These are phyloP conservation scores for Crambe crambe DNA, from an alignment of 37 sponge, comb jelly and placozoan genomes.

Conservation along the genomic window DNA sequence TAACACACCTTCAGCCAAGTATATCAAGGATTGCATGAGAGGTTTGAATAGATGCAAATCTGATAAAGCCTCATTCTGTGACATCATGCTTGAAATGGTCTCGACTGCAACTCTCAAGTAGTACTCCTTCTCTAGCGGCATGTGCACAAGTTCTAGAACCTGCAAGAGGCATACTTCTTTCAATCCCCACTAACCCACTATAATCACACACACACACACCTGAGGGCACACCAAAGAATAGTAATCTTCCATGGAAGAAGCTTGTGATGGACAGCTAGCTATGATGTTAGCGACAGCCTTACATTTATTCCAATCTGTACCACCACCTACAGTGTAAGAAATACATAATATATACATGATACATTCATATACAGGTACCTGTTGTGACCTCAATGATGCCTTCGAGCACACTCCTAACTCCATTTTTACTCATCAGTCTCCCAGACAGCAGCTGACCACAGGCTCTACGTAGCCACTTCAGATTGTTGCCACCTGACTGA, in stretches of 20 bases:
- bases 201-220: constrained; percentile 19
- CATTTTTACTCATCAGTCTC: constrained; percentile 64
- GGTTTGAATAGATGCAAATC: constrained; percentile 22
- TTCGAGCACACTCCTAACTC: constrained; percentile 51
- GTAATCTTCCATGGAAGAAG: constrained; percentile 45
- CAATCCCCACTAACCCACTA: background rate
- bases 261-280: constrained; percentile 57
- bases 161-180: background rate
- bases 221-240: constrained; percentile 74
- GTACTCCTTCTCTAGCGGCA: background rate
- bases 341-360: background rate
- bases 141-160: constrained; percentile 30
- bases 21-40: constrained; percentile 12
- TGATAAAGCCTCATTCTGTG: constrained; percentile 19
- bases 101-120: constrained; percentile 45
- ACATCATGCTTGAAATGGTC: constrained; percentile 46
- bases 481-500: background rate
- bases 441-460: constrained; percentile 79
- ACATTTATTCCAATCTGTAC: constrained; percentile 54
- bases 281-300: constrained; percentile 58
- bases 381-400: constrained; percentile 47
- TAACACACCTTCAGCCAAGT: constrained; percentile 35
- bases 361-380: background rate
- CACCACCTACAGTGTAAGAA: background rate
- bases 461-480: constrained; percentile 56